These are phyloP conservation scores for Panopea generosa DNA, from an alignment of 2,888 invertebrate species.

Conservation along the genomic window DNA sequence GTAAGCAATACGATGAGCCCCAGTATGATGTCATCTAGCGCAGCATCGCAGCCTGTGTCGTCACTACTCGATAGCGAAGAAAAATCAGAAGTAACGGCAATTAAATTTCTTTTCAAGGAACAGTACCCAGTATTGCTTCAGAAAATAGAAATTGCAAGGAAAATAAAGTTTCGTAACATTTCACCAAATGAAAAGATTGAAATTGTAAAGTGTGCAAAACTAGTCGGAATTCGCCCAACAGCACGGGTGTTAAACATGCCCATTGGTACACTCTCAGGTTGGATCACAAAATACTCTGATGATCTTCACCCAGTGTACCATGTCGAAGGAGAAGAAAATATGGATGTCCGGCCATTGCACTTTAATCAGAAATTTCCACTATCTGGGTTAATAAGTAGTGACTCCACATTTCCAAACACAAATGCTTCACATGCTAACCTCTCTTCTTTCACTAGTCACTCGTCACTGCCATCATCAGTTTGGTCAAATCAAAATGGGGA, in stretches of 20 bases:
- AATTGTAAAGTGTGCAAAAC: constrained; percentile 59
- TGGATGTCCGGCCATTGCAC: neutral
- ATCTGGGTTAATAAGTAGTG: too few species aligned
- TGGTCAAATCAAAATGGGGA: too few species aligned
- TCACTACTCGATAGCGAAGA: constrained; percentile 47
- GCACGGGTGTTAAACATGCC: constrained; percentile 59
- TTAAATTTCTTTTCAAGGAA: constrained; percentile 53
- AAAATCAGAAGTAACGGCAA: constrained; percentile 53
- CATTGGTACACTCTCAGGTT: constrained; percentile 59
- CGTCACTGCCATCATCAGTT: too few species aligned
- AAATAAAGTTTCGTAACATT: constrained; percentile 54
- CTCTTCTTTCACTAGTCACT: too few species aligned
- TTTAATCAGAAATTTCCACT: too few species aligned
- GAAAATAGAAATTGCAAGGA: constrained; percentile 47
- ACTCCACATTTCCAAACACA: too few species aligned
- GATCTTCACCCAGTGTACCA: constrained; percentile 50
- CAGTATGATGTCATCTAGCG: constrained; percentile 1
- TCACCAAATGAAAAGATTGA: constrained; percentile 54
- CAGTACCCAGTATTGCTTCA: constrained; percentile 35
- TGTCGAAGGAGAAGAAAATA: constrained; percentile 13
- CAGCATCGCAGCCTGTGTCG: neutral
- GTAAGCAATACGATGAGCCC: constrained; percentile 9
- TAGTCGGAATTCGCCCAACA: constrained; percentile 59
- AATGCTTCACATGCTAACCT: too few species aligned
- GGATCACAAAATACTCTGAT: constrained; percentile 57